A percentile compares a stretch with the other conserved stretches of the same genome.
phyloP scores from a whole-genome alignment of 2,797 vertebrate species.

The Anguilla anguilla region DNA sequence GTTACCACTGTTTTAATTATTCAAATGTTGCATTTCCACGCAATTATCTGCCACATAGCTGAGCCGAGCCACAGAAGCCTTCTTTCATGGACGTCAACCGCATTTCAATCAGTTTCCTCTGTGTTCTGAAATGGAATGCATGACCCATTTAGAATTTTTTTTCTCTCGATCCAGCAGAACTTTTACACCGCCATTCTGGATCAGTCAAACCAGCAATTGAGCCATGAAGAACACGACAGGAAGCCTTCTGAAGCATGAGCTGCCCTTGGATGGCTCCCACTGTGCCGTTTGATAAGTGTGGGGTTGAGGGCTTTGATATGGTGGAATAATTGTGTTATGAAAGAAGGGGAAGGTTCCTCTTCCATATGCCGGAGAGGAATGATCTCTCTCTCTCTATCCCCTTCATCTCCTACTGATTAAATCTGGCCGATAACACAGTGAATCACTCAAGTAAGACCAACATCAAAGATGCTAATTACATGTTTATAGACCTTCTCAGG shows the following conservation, averaged over 20 bases:
- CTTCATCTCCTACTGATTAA: slow-evolving; percentile 13
- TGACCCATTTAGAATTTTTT: background rate
- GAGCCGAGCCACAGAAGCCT: background rate
- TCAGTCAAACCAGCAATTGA: background rate
- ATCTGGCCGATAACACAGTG: background rate
- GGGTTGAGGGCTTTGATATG: background rate
- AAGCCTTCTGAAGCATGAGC: background rate
- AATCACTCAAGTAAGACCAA: background rate
- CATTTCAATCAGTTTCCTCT: slow-evolving; percentile 9
- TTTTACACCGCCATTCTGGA: background rate
- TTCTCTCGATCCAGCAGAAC: background rate
- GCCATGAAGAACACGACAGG: background rate
- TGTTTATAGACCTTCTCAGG: background rate
- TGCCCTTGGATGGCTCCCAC: background rate
- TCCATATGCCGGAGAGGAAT: background rate
- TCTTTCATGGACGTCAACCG: slow-evolving; percentile 21
- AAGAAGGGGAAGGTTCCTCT: background rate
- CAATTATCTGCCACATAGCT: background rate
- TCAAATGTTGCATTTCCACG: background rate
- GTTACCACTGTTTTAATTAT: background rate
- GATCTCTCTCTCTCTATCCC: background rate
- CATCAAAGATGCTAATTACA: slow-evolving; percentile 22
- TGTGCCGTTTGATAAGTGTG: background rate
- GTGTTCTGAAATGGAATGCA: slow-evolving; percentile 19
- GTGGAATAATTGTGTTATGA: background rate